Conservation (phyloP, 2,797 vertebrate species). For the Leuciscus waleckii region DNA sequence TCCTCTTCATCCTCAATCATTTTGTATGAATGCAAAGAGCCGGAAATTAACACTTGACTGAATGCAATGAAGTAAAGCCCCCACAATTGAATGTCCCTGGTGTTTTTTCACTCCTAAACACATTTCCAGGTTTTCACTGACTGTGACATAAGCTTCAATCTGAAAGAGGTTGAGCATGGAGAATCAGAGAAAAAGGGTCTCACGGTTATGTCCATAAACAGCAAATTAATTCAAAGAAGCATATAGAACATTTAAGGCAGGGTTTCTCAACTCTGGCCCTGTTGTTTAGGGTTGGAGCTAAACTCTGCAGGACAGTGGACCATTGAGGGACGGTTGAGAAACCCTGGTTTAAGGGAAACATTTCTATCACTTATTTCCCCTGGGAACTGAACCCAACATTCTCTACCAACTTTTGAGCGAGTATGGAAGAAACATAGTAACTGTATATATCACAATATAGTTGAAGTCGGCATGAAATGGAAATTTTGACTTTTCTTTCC, state of each 20-base stretch:
- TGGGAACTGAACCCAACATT: neutral
- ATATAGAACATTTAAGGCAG: neutral
- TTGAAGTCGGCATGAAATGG: neutral
- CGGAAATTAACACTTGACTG: conserved; percentile 16
- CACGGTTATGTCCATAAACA: neutral
- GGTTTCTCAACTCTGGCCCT: neutral
- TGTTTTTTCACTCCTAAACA: conserved; percentile 4
- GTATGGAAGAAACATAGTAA: neutral
- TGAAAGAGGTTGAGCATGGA: neutral
- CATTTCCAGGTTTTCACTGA: conserved; percentile 15
- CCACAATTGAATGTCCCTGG: neutral
- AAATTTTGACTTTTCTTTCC: neutral
- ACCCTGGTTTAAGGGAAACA: neutral
- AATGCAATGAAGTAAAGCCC: conserved; percentile 17
- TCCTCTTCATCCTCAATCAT: conserved; percentile 33
- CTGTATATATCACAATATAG: neutral
- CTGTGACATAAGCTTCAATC: neutral
- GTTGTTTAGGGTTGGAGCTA: neutral
- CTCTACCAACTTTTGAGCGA: neutral
- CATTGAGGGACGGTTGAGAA: neutral
- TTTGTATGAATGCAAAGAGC: conserved; percentile 46
- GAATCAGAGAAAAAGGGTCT: neutral
- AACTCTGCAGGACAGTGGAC: neutral
- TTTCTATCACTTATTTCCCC: neutral
- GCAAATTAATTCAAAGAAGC: neutral